Conservation (phyloP, 1,140 invertebrate genomes). For the Drosophila parvula region DNA sequence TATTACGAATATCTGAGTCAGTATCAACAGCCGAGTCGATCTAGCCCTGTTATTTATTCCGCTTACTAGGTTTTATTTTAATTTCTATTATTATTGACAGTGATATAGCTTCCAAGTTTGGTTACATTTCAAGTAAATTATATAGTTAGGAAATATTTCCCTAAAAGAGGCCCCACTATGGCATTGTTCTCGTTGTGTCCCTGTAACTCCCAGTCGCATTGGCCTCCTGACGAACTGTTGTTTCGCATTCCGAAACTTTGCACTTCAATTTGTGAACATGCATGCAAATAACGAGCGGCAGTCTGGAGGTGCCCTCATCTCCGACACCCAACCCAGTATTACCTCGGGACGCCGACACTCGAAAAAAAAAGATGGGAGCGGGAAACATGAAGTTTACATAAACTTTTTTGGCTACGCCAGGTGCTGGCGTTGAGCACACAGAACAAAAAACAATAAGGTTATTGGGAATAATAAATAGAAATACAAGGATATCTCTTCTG, state of each 20-base stretch:
- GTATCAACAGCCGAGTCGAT: background rate
- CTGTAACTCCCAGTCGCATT: slow-evolving; percentile 9
- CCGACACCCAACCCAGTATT: background rate
- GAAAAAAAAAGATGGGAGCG: background rate
- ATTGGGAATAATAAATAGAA: background rate
- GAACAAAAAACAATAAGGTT: background rate
- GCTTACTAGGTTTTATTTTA: background rate
- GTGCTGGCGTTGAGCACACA: background rate
- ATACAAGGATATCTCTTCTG: too few species aligned
- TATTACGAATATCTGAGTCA: too few species aligned
- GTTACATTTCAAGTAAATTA: background rate
- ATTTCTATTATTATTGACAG: background rate
- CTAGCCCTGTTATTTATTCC: background rate
- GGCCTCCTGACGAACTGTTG: slow-evolving; percentile 28
- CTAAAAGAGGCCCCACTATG: background rate
- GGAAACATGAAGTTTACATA: background rate
- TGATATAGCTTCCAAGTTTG: background rate
- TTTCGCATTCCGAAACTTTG: slow-evolving; percentile 68
- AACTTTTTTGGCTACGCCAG: slow-evolving; percentile 8
- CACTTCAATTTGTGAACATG: slow-evolving; percentile 75
- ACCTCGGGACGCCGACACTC: background rate
- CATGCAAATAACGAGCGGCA: slow-evolving; percentile 63
- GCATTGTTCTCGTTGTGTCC: slow-evolving; percentile 13
- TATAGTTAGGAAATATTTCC: background rate
- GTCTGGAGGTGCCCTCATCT: slow-evolving; percentile 22